phyloP scores from a whole-genome alignment of 2,888 invertebrate genomes.

The Lysandra coridon region DNA sequence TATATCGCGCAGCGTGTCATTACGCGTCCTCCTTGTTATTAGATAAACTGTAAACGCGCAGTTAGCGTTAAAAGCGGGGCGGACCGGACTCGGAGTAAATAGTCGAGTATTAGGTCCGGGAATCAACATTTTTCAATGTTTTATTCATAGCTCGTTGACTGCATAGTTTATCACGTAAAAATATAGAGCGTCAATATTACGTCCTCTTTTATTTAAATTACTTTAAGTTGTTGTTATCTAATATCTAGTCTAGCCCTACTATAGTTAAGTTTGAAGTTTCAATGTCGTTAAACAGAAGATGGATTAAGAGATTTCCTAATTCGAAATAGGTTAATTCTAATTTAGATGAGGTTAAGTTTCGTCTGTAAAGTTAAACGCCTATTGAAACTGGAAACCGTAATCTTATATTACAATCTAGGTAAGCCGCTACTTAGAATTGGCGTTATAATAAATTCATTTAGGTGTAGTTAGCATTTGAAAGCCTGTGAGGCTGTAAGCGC shows the following conservation, averaged over 20 bases:
- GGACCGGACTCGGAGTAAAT: not conserved
- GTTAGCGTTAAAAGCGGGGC: constrained; percentile 15
- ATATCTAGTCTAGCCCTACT: no score
- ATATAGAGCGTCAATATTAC: not conserved
- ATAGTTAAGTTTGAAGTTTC: not conserved
- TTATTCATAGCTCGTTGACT: not conserved
- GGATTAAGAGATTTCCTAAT: not conserved
- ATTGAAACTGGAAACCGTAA: constrained; percentile 17
- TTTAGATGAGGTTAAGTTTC: not conserved
- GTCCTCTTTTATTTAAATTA: not conserved
- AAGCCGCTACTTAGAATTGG: constrained; percentile 29
- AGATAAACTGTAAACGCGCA: constrained; percentile 7
- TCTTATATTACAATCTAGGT: constrained; percentile 30
- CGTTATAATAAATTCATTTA: constrained; percentile 36
- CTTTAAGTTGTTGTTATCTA: not conserved
- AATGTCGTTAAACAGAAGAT: not conserved
- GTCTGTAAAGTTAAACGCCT: not conserved
- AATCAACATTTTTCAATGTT: constrained; percentile 11
- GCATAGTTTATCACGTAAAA: not conserved
- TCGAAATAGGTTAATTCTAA: not conserved
- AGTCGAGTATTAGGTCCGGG: constrained; percentile 1
- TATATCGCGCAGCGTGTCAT: constrained; percentile 22
- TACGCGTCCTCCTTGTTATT: constrained; percentile 22
- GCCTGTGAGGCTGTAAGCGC: constrained; percentile 32
- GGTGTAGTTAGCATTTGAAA: constrained; percentile 36